These are phyloP conservation scores for Dendrolimus houi DNA, from an alignment of 2,888 invertebrate species.

Conservation along the genomic window DNA sequence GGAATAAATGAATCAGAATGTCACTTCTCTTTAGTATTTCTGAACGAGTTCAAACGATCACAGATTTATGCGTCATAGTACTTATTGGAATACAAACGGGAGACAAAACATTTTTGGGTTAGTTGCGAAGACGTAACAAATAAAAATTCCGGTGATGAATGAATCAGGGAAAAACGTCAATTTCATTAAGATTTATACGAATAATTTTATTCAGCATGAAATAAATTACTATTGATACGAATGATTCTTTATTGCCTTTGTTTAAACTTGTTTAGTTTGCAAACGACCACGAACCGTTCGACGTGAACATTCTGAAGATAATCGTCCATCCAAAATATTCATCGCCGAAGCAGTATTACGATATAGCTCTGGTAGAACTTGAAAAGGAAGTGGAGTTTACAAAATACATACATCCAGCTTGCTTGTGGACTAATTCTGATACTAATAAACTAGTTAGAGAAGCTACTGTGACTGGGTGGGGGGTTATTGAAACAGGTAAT, in stretches of 20 bases:
- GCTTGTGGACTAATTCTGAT: constrained; percentile 32
- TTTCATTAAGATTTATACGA: too few species aligned
- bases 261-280: constrained; percentile 10
- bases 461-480: constrained; percentile 46
- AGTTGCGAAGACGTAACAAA: too few species aligned
- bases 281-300: constrained; percentile 13
- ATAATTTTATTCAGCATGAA: too few species aligned
- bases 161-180: too few species aligned
- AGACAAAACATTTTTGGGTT: too few species aligned
- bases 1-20: too few species aligned
- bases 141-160: too few species aligned
- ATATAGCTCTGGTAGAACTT: constrained; percentile 46
- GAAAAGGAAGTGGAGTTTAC: constrained; percentile 24
- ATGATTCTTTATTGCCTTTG: not conserved
- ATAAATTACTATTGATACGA: too few species aligned
- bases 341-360: constrained; percentile 41
- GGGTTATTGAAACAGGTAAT: constrained; percentile 35
- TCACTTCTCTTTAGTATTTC: too few species aligned
- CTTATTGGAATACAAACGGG: too few species aligned
- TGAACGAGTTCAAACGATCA: too few species aligned
- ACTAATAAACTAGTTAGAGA: constrained; percentile 18
- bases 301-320: constrained; percentile 30
- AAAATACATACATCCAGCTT: constrained; percentile 39
- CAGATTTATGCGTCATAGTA: too few species aligned
- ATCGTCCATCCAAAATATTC: constrained; percentile 34